Evolutionary conservation across 2,888 invertebrate species (phyloP).

Genomic region (Trachelus iudaicus): DNA sequence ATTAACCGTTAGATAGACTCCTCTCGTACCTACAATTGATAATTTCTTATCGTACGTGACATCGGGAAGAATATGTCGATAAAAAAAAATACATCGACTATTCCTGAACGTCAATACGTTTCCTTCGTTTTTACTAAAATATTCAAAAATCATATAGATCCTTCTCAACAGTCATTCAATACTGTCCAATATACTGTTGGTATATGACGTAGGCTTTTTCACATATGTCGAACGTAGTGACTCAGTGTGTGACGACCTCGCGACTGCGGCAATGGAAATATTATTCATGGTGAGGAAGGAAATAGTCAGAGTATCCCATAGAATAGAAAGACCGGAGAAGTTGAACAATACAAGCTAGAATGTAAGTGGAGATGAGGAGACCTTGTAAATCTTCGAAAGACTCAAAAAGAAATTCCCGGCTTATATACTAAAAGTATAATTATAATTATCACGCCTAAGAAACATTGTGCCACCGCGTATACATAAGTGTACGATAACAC

Average conservation of each 20-base stretch:
- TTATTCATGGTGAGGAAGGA: slow-evolving; percentile 3
- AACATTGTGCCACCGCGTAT: neutral
- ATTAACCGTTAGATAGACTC: neutral
- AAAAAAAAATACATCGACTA: neutral
- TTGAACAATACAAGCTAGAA: neutral
- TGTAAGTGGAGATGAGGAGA: neutral
- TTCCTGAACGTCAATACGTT: neutral
- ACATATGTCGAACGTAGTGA: neutral
- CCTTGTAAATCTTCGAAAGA: slow-evolving; percentile 17
- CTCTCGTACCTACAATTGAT: neutral
- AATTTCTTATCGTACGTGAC: neutral
- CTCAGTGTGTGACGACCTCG: neutral
- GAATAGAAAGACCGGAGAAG: neutral
- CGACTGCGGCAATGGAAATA: neutral
- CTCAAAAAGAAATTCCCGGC: slow-evolving; percentile 8
- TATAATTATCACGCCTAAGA: neutral
- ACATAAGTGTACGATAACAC: neutral
- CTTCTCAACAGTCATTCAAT: neutral
- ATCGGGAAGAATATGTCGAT: neutral
- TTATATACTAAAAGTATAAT: neutral
- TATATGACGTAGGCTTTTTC: neutral
- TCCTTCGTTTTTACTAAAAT: neutral
- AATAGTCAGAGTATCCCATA: neutral
- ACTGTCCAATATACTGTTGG: neutral
- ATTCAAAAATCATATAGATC: neutral